Base-by-base conservation (phyloP, 2,113 vertebrate genomes). In the Phrynosoma platyrhinos region DNA sequence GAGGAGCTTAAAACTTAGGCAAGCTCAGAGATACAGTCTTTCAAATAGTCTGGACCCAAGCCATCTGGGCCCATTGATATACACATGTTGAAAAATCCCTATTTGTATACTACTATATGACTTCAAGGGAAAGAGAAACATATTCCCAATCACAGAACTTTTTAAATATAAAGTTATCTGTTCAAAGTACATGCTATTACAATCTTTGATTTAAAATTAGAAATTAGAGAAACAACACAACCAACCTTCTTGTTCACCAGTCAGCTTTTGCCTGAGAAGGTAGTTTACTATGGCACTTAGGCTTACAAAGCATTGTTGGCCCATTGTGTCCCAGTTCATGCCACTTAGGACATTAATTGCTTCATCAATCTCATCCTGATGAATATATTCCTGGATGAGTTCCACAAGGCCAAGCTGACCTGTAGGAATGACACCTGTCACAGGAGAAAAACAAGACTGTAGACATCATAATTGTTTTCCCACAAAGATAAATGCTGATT, bases 291-390 rank as follows among this genome's bases (percentile, higher is more conserved):
- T 96, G 4, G 98, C 96, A 85, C 94, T 97, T 93, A 99, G 96
- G 91, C 97, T 96, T 83, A 96, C 74, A 78, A 97, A 98, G 94
- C 98, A 98, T 79, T 96, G 97, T 2, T 90, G 96, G 75, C 98
- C 98, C 95, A 96, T 94, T 0, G 90, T 96, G 95, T 98, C 97
- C 99, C 99, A 99, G 95, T 98, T 98, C 98, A 99, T 98, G 93
- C 98, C 96, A 88, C 96, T 97, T 91, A 99, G 96, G 93, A 99
- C 93, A 79, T 96, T 97, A 90, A 99, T 90, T 0, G 99, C 98
- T 84, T 98, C 97, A 0, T 83, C 92, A 75, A 98, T 96, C 94
- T 98, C 97, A 7, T 96, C 96, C 1, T 96, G 97, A 77, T 95
- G 94, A 91, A 99, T 92, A 55, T 99, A 96, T 88, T 99, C 98